Evolutionary conservation across 2,888 invertebrate genomes (phyloP).

Genomic region (Bhutanitis thaidina): DNA sequence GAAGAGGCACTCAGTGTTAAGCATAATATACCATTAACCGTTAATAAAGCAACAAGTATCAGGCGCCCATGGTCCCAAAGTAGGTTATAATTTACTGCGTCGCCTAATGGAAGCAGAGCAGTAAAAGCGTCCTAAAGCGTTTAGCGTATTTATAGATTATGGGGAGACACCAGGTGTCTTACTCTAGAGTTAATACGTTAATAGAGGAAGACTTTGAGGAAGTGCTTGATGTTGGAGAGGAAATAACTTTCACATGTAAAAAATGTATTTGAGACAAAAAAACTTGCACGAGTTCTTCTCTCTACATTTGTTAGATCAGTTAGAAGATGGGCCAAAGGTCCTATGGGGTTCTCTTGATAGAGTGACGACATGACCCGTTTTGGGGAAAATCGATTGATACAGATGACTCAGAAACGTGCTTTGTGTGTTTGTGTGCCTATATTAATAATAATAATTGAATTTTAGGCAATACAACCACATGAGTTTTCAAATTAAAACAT

Average conservation of each 20-base stretch:
- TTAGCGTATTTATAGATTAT: conserved; percentile 72
- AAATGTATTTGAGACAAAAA: too few relatives aligned
- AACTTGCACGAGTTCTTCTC: too few relatives aligned
- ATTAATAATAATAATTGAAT: too few relatives aligned
- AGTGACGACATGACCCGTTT: too few relatives aligned
- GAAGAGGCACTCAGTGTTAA: conserved; percentile 21
- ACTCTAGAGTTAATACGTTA: conserved; percentile 55
- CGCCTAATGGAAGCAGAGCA: conserved; percentile 72
- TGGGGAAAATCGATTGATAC: too few relatives aligned
- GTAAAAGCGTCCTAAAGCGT: conserved; percentile 66
- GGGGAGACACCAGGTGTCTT: conserved; percentile 59
- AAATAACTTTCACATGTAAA: neutral
- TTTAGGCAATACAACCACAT: too few relatives aligned
- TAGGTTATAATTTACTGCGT: conserved; percentile 69
- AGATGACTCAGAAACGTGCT: too few relatives aligned
- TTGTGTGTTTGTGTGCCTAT: too few relatives aligned
- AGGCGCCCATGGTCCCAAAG: conserved; percentile 52
- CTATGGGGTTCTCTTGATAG: too few relatives aligned
- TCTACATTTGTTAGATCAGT: too few relatives aligned
- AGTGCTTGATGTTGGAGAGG: conserved; percentile 10
- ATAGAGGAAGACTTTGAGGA: conserved; percentile 52
- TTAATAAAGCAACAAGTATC: conserved; percentile 46
- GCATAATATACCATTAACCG: conserved; percentile 35
- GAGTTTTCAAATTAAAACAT: too few relatives aligned
- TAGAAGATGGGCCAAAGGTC: too few relatives aligned